Evolutionary conservation across 2,113 vertebrate genomes (phyloP).

Genomic region (Accipiter cooperii): DNA sequence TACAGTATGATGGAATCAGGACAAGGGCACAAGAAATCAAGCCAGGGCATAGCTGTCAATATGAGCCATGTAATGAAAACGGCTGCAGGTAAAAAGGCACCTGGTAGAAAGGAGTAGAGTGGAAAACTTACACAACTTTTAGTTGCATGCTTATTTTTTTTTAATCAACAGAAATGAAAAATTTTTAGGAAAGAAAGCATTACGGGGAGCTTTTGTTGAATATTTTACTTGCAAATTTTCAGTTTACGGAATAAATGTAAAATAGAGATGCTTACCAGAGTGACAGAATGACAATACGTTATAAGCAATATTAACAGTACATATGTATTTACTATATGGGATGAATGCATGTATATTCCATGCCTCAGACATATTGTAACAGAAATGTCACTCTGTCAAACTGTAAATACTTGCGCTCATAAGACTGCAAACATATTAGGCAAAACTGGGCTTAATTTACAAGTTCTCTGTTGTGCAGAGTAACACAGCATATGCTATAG

Average conservation of each 20-base stretch:
- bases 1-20: accelerated
- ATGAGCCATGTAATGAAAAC: accelerated
- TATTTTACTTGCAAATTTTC: background rate
- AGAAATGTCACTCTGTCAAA: slow-evolving; percentile 47
- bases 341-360: background rate
- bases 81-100: background rate
- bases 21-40: background rate
- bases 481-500: slow-evolving; percentile 55
- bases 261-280: background rate
- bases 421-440: slow-evolving; percentile 52
- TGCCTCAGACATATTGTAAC: slow-evolving; percentile 36
- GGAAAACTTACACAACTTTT: background rate
- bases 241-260: background rate
- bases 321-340: slow-evolving; percentile 33
- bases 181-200: background rate
- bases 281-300: slow-evolving; percentile 36
- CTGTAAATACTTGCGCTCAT: background rate
- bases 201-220: background rate
- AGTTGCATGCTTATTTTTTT: background rate
- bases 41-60: background rate
- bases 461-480: slow-evolving; percentile 50
- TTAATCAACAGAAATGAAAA: background rate
- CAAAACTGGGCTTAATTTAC: slow-evolving; percentile 48
- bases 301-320: background rate
- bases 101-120: background rate